Evolutionary conservation across 2,113 vertebrate genomes (phyloP), one percentile per base, ranked within the genome.

Genomic region (Meriones unguiculatus): DNA sequence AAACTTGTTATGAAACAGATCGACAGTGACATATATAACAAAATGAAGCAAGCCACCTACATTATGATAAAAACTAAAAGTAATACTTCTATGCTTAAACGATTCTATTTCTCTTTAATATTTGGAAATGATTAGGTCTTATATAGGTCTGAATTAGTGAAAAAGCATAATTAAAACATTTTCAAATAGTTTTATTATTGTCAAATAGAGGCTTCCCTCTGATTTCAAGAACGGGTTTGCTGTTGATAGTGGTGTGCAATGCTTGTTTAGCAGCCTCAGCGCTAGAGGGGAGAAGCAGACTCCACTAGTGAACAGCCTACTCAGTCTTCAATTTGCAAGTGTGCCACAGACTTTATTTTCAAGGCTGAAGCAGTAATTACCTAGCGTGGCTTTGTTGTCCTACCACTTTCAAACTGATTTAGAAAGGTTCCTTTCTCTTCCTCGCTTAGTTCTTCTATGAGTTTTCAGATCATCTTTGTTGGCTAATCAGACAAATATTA

Each of bases 401-500:
- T 38, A 8, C 89, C 73, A 84, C 11, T n/a, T 1, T 65, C 32
- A 67, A 93, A 89, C 5, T 0, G 81, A 72, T 65, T 62, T 87
- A 90, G 76, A 92, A 52, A 94, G 78, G 1, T 84, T 84, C 28
- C 22, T 62, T 82, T 52, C 41, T 64, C 30, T 17, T n/a, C n/a
- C 57, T 13, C 12, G 38, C 12, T 32, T 25, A 41, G 9, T 41
- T 84, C 17, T 65, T 10, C 46, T 30, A 67, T 67, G 62, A 67
- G 38, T 85, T 46, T 8, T 86, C 38, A 32, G 28, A 22, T 86
- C 30, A 64, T 93, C 38, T 96, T 93, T 70, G 46, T 32, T 96
- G 70, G 85, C 69, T 95, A 73, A 28, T 69, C 20, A 94, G 52
- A 24, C 10, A 72, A 73, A 32, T 62, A 14, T 92, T 46, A 4